These are phyloP conservation scores for Euglossa dilemma DNA, from an alignment of 1,140 invertebrate species.

Conservation along the genomic window DNA sequence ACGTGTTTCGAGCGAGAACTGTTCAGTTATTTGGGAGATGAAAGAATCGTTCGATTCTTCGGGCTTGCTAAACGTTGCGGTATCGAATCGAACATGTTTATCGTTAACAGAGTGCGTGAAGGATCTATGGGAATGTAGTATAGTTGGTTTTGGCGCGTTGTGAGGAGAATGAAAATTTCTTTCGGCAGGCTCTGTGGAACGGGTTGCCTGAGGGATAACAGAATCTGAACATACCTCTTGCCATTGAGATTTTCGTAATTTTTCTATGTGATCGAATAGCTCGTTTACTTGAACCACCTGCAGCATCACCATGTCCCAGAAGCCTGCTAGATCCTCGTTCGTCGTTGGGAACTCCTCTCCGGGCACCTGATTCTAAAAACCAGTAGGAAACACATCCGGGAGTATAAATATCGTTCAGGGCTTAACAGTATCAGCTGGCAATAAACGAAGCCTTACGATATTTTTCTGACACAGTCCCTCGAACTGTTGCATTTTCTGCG, in stretches of 20 bases:
- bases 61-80: neutral
- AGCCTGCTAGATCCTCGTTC: slow-evolving; percentile 94
- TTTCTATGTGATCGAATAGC: slow-evolving; percentile 90
- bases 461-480: slow-evolving; percentile 92
- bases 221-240: slow-evolving; percentile 80
- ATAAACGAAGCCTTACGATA: slow-evolving; percentile 84
- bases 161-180: neutral
- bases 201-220: neutral
- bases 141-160: neutral
- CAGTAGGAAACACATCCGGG: neutral
- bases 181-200: neutral
- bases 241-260: slow-evolving; percentile 89
- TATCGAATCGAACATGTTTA: slow-evolving; percentile 28
- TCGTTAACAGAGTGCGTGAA: neutral
- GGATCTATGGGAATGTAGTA: neutral
- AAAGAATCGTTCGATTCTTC: neutral
- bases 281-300: slow-evolving; percentile 92
- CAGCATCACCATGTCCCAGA: slow-evolving; percentile 98
- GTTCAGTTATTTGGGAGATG: neutral
- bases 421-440: no score
- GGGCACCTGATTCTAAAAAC: slow-evolving; percentile 84
- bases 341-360: slow-evolving; percentile 94
- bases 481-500: slow-evolving; percentile 98
- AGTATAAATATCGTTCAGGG: no score
- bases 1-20: neutral